phyloP scores from a whole-genome alignment of 2,888 invertebrate species.

The Podotricha telesiphe region DNA sequence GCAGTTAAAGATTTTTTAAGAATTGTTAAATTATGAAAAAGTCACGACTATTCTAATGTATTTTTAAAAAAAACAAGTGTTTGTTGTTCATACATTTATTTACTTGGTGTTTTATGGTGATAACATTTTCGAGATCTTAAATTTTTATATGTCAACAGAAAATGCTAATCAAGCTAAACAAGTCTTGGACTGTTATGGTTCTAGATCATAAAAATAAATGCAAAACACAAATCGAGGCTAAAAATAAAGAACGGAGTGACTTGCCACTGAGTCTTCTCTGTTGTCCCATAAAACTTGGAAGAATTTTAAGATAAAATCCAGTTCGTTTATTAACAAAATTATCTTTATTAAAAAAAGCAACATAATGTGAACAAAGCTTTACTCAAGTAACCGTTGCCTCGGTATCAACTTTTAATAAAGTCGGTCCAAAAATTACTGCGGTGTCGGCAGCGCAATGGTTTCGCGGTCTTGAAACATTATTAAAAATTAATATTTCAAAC shows the following conservation, averaged over 20 bases:
- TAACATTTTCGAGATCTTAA: no score
- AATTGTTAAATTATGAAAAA: no score
- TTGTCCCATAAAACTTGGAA: background rate
- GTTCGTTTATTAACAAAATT: constrained; percentile 6
- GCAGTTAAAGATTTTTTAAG: background rate
- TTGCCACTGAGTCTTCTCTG: background rate
- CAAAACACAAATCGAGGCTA: background rate
- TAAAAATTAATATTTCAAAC: constrained; percentile 46
- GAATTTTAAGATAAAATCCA: background rate
- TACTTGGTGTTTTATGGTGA: no score
- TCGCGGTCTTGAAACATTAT: constrained; percentile 44
- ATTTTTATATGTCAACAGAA: no score
- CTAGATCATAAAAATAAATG: no score
- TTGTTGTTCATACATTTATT: no score
- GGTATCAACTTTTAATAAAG: constrained; percentile 73
- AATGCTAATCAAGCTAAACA: no score
- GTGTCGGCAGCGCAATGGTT: constrained; percentile 42
- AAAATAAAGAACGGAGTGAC: background rate
- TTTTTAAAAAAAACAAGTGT: no score
- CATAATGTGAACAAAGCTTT: constrained; percentile 14
- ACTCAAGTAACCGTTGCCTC: constrained; percentile 45
- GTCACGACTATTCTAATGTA: no score
- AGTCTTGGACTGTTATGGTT: no score
- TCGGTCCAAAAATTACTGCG: constrained; percentile 54
- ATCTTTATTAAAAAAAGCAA: background rate